A percentile compares a stretch with the other conserved stretches of the same genome.
Evolutionary conservation across 1,140 invertebrate genomes (phyloP).

Genomic region (Globodera ellingtonae): DNA sequence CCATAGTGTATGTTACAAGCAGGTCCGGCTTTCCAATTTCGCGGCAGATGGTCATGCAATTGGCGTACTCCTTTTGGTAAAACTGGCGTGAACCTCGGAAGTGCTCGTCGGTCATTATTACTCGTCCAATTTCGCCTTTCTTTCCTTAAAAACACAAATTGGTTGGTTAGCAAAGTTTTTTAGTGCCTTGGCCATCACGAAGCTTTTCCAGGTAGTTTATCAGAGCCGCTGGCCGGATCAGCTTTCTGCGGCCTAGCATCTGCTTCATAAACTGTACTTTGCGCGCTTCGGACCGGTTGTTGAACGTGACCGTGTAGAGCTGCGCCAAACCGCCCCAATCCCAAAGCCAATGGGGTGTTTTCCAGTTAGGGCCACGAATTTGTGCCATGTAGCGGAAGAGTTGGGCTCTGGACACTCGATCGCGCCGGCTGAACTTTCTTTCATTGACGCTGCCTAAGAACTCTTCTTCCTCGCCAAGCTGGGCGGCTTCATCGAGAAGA

Average conservation of each 20-base stretch:
- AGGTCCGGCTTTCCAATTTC: not conserved
- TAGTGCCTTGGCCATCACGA: slow-evolving; percentile 4
- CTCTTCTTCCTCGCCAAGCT: slow-evolving; percentile 9
- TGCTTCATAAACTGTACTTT: slow-evolving; percentile 1
- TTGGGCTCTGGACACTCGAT: not conserved
- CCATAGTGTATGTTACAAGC: not conserved
- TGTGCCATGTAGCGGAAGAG: not conserved
- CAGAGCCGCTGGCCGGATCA: not conserved
- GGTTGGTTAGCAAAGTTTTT: too few relatives aligned
- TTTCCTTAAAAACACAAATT: too few relatives aligned
- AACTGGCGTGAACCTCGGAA: not conserved
- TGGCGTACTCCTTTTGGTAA: slow-evolving; percentile 1
- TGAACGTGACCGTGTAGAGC: not conserved
- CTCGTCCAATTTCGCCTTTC: not conserved
- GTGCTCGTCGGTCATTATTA: not conserved
- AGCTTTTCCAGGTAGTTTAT: not conserved
- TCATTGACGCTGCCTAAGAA: not conserved
- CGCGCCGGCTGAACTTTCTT: not conserved
- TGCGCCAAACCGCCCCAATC: not conserved
- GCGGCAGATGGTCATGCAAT: slow-evolving; percentile 3
- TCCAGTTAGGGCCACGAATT: not conserved
- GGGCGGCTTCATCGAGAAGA: not conserved
- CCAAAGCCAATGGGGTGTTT: not conserved
- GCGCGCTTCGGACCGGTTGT: not conserved
- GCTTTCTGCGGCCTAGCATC: not conserved